These are phyloP conservation scores for Peromyscus attwateri DNA, from an alignment of 2,797 vertebrate species.

Conservation along the genomic window DNA sequence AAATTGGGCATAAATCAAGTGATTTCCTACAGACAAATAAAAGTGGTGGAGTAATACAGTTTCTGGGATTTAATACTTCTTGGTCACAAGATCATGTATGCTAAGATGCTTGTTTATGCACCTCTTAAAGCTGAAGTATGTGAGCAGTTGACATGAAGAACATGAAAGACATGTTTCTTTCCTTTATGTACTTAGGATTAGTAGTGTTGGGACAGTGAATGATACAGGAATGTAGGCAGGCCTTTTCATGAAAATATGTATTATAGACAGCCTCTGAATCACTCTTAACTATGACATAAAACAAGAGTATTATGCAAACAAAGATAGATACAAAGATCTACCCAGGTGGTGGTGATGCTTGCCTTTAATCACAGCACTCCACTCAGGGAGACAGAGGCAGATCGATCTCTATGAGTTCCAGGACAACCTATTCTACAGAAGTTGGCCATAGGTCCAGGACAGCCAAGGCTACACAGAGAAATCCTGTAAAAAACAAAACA, in stretches of 20 bases:
- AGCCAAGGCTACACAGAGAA: neutral
- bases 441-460: neutral
- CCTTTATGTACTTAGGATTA: conserved; percentile 81
- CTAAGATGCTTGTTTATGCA: conserved; percentile 88
- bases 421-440: no score
- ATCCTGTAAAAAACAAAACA: neutral
- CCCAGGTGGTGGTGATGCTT: neutral
- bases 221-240: conserved; percentile 56
- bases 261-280: neutral
- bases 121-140: conserved; percentile 86
- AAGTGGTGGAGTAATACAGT: conserved; percentile 85
- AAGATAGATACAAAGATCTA: neutral
- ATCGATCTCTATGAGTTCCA: no score
- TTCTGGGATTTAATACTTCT: conserved; percentile 88
- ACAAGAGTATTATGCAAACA: conserved; percentile 40
- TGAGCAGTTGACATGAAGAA: conserved; percentile 85
- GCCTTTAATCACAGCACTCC: neutral
- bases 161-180: conserved; percentile 76
- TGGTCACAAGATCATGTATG: conserved; percentile 89
- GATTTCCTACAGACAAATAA: conserved; percentile 87
- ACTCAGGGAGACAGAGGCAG: neutral
- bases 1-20: conserved; percentile 87
- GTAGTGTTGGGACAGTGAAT: conserved; percentile 77
- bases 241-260: conserved; percentile 13
- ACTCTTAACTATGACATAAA: neutral